Evolutionary conservation across 1,140 invertebrate species (phyloP).

Genomic region (Cataglyphis hispanica): DNA sequence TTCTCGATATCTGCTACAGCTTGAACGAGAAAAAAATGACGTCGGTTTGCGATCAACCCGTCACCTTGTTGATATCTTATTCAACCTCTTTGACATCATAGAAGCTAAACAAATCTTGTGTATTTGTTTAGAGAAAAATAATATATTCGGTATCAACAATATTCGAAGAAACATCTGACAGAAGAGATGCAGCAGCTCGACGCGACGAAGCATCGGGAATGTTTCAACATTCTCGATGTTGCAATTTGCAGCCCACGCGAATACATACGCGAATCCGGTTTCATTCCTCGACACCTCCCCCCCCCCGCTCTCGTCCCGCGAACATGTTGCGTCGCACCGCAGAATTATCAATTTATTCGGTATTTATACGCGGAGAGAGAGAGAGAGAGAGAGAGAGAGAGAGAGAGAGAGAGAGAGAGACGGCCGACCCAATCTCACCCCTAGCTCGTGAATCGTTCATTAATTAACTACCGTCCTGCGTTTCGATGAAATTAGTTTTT

Average conservation of each 20-base stretch:
- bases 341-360: conserved; percentile 50
- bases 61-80: neutral
- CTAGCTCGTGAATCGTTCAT: conserved; percentile 44
- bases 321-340: neutral
- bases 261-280: conserved; percentile 38
- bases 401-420: too few relatives aligned
- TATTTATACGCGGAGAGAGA: conserved; percentile 20
- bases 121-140: neutral
- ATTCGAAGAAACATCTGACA: neutral
- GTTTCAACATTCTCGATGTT: neutral
- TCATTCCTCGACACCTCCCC: neutral
- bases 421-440: neutral
- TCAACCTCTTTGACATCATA: neutral
- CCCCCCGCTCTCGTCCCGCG: neutral
- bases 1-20: neutral
- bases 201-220: neutral
- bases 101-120: too few relatives aligned
- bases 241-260: conserved; percentile 27
- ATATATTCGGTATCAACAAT: neutral
- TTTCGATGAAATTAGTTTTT: conserved; percentile 49
- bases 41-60: too few relatives aligned
- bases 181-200: neutral
- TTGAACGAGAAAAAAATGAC: neutral
- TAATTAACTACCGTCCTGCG: conserved; percentile 43
- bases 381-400: too few relatives aligned